Conservation (phyloP, 2,888 invertebrate species). For the Cryptosula pallasiana region DNA sequence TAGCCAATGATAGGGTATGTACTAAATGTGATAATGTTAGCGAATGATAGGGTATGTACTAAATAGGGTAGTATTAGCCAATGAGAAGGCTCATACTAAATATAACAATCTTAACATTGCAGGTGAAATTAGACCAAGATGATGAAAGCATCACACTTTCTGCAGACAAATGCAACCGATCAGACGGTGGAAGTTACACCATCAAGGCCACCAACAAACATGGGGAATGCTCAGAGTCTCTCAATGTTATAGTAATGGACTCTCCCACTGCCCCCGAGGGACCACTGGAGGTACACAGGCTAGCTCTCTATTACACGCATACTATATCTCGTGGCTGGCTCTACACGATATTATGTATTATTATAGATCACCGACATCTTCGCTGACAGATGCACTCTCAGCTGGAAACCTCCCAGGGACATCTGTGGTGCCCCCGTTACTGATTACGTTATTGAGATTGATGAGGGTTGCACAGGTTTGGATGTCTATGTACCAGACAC, state of each 20-base stretch:
- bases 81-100: no score
- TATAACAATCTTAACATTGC: no score
- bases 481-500: no score
- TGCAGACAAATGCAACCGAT: slow-evolving; percentile 45
- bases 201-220: slow-evolving; percentile 46
- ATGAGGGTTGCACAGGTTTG: slow-evolving; percentile 19
- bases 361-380: slow-evolving; percentile 46
- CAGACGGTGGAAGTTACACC: slow-evolving; percentile 52
- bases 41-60: slow-evolving; percentile 36
- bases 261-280: slow-evolving; percentile 52
- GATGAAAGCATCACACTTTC: slow-evolving; percentile 47
- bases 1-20: slow-evolving; percentile 36
- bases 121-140: slow-evolving; percentile 27
- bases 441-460: slow-evolving; percentile 7
- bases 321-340: no score
- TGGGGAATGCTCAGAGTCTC: slow-evolving; percentile 48
- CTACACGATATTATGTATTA: no score
- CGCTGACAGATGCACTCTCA: slow-evolving; percentile 56
- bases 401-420: slow-evolving; percentile 56
- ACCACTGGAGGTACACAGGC: slow-evolving; percentile 49
- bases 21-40: no score
- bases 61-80: no score
- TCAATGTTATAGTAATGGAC: slow-evolving; percentile 52
- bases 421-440: slow-evolving; percentile 56
- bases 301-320: no score